These are phyloP conservation scores for Microchrysa polita DNA, from an alignment of 2,888 invertebrate genomes.

Conservation along the genomic window DNA sequence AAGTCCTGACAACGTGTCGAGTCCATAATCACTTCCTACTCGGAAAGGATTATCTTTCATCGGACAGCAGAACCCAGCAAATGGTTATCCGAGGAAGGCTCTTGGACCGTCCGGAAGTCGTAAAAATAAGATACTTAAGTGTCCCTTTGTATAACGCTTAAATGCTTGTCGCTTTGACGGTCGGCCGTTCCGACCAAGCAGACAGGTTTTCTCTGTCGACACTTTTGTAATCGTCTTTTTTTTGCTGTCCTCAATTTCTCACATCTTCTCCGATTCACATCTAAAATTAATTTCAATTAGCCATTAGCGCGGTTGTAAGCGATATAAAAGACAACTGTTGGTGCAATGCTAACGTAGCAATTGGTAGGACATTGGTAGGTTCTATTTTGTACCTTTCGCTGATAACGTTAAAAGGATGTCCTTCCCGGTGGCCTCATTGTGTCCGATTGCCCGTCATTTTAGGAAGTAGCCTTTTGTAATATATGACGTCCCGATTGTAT, in stretches of 20 bases:
- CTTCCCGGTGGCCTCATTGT: conserved; percentile 8
- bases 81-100: neutral
- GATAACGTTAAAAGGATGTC: conserved; percentile 29
- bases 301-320: conserved; percentile 16
- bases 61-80: neutral
- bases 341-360: conserved; percentile 18
- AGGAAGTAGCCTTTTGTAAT: conserved; percentile 30
- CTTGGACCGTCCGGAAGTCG: conserved; percentile 20
- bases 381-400: neutral
- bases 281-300: conserved; percentile 37
- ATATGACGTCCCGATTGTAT: neutral
- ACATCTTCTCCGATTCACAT: conserved; percentile 10
- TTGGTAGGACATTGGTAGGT: neutral
- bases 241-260: neutral
- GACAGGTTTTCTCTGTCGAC: conserved; percentile 10
- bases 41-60: conserved; percentile 27
- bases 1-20: neutral
- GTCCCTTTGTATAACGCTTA: neutral
- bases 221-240: neutral
- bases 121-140: conserved; percentile 32
- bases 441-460: neutral
- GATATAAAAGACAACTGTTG: conserved; percentile 32
- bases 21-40: conserved; percentile 28
- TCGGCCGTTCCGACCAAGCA: too few species aligned
- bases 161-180: conserved; percentile 7